Conservation (phyloP, 2,113 vertebrate genomes). For the Leiothrix lutea region DNA sequence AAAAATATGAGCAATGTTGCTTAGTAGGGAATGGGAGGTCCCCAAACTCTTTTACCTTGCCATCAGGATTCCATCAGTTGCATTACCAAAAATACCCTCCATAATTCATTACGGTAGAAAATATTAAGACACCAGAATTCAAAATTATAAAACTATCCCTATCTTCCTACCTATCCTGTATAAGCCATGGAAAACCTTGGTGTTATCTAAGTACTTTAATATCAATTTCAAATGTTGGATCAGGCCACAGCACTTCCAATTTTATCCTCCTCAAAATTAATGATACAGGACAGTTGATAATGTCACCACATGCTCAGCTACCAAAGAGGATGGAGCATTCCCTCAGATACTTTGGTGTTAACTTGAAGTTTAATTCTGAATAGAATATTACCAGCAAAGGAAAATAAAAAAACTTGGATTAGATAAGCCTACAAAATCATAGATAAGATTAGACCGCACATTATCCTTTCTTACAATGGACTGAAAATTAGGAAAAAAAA, state of each 20-base stretch:
- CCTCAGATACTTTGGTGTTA: background rate
- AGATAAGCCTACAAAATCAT: background rate
- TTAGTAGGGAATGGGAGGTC: background rate
- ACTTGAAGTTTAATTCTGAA: background rate
- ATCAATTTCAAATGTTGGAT: background rate
- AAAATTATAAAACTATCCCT: background rate
- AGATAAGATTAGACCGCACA: background rate
- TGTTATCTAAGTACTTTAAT: background rate
- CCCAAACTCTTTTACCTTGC: background rate
- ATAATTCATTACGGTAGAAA: background rate
- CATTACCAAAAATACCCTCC: background rate
- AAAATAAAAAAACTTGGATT: background rate
- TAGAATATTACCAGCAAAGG: background rate
- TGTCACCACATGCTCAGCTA: background rate
- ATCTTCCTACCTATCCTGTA: background rate
- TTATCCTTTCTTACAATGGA: background rate
- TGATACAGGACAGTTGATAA: background rate
- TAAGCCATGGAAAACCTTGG: background rate
- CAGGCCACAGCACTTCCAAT: background rate
- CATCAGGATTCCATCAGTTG: background rate
- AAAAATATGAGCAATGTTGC: background rate
- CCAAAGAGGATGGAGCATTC: background rate
- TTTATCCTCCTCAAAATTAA: background rate
- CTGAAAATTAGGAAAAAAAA: background rate
- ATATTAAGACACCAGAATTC: background rate